Conservation (phyloP, 2,113 vertebrate genomes). For the Rutilus rutilus region DNA sequence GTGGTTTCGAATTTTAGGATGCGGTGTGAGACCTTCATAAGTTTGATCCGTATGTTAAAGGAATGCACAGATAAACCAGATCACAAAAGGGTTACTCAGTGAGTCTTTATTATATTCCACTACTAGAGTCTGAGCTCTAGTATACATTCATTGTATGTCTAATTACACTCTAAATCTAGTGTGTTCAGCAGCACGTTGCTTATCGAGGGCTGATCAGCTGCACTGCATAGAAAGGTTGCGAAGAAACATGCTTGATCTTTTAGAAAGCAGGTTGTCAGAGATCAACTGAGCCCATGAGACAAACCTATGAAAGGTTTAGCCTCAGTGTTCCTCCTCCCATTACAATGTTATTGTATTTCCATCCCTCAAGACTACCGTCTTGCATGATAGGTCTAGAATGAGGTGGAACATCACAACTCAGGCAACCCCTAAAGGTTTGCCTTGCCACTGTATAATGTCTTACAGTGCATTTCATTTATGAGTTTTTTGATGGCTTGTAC, state of each 20-base stretch:
- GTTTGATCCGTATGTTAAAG: background rate
- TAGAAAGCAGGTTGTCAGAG: background rate
- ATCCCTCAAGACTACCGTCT: background rate
- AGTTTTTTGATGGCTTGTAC: background rate
- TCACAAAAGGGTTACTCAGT: background rate
- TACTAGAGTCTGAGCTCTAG: constrained; percentile 13
- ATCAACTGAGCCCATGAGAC: background rate
- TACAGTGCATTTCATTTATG: constrained; percentile 22
- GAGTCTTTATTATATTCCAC: constrained; percentile 30
- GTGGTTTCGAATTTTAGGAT: background rate
- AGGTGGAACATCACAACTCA: background rate
- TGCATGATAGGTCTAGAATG: constrained; percentile 6
- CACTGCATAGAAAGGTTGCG: background rate
- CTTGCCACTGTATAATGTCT: constrained; percentile 15
- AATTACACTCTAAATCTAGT: constrained; percentile 20
- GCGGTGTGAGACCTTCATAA: background rate
- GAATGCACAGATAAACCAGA: constrained; percentile 14
- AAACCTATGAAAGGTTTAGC: constrained; percentile 17
- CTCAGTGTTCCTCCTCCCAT: constrained; percentile 2
- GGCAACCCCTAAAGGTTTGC: background rate
- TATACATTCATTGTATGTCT: constrained; percentile 27
- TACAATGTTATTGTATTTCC: constrained; percentile 13
- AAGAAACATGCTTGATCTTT: constrained; percentile 32
- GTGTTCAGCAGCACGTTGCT: background rate
- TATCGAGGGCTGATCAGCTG: constrained; percentile 2